A percentile compares a stretch with the other conserved stretches of the same genome.
Conservation (phyloP, 2,888 invertebrate genomes). For the Dryobota labecula region DNA sequence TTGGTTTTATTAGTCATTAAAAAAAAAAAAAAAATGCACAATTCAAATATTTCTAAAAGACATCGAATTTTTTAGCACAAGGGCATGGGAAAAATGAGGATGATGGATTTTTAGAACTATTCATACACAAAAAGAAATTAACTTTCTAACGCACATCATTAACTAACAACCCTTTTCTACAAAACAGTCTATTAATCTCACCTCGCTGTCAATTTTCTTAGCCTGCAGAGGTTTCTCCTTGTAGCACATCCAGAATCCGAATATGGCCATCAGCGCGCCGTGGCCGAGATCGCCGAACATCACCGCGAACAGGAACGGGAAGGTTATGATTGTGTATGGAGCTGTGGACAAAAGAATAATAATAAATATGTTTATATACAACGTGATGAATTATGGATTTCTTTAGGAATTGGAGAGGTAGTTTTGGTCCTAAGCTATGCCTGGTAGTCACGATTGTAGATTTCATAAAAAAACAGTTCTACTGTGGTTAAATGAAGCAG, state of each 20-base stretch:
- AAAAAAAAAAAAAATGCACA: too few relatives aligned
- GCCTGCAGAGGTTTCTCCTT: constrained; percentile 97
- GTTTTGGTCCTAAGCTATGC: too few relatives aligned
- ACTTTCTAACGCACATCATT: not conserved
- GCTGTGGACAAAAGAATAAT: constrained; percentile 85
- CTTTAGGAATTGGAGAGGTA: too few relatives aligned
- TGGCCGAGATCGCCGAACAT: constrained; percentile 99
- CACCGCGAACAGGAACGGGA: constrained; percentile 99
- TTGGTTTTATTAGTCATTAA: not conserved
- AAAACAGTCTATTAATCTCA: constrained; percentile 71
- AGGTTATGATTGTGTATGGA: constrained; percentile 98
- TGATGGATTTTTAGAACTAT: not conserved
- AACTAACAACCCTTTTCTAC: not conserved
- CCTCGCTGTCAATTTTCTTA: constrained; percentile 97
- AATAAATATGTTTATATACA: too few relatives aligned
- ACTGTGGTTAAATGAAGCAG: too few relatives aligned
- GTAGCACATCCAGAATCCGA: constrained; percentile 98
- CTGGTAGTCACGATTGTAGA: too few relatives aligned
- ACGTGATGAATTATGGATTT: too few relatives aligned
- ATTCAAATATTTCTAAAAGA: not conserved
- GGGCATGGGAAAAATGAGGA: not conserved
- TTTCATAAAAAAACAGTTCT: too few relatives aligned
- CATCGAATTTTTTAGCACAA: not conserved
- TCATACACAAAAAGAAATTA: not conserved
- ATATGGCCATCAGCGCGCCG: constrained; percentile 97